phyloP scores from a whole-genome alignment of 1,140 invertebrate species.

The Cotesia typhae region DNA sequence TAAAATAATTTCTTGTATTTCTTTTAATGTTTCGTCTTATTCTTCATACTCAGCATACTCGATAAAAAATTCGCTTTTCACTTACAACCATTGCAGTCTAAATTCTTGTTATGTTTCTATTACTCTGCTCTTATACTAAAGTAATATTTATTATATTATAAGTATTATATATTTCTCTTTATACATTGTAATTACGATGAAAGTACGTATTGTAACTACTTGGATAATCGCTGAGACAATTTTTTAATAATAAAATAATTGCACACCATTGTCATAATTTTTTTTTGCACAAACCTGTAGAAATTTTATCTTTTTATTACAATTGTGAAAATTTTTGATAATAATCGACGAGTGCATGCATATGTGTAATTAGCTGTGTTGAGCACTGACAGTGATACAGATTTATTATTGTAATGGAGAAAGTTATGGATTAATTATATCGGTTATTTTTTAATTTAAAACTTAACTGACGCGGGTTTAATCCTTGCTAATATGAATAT shows the following conservation, averaged over 20 bases:
- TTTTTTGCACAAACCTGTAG: not conserved
- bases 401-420: constrained; percentile 8
- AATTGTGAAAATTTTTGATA: not conserved
- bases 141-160: constrained; percentile 7
- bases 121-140: not conserved
- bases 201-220: constrained; percentile 43
- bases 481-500: too few relatives aligned
- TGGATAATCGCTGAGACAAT: constrained; percentile 46
- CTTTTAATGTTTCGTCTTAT: too few relatives aligned
- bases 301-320: not conserved
- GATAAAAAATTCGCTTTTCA: too few relatives aligned
- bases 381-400: not conserved
- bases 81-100: too few relatives aligned
- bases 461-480: too few relatives aligned
- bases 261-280: constrained; percentile 27
- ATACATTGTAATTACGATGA: constrained; percentile 29
- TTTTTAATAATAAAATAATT: constrained; percentile 28
- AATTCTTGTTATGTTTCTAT: too few relatives aligned
- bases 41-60: too few relatives aligned
- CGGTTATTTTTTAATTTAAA: too few relatives aligned
- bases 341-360: too few relatives aligned
- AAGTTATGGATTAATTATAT: not conserved
- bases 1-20: too few relatives aligned
- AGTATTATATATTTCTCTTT: not conserved
- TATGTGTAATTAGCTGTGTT: not conserved